Evolutionary conservation across 2,888 invertebrate species (phyloP).

Genomic region (Eremobia ochroleuca): DNA sequence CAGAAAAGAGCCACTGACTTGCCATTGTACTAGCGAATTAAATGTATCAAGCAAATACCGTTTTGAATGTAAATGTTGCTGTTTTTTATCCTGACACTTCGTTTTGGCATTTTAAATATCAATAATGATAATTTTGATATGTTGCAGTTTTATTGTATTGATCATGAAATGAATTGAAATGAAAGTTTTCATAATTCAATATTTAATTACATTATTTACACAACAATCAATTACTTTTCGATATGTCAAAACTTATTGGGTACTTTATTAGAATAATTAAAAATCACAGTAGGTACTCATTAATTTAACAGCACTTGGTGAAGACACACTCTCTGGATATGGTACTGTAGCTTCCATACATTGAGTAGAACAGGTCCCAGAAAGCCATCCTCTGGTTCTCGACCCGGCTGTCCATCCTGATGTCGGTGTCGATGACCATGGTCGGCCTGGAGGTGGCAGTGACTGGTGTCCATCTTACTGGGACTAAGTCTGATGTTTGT

Average conservation of each 20-base stretch:
- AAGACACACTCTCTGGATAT: conserved; percentile 74
- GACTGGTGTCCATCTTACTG: conserved; percentile 80
- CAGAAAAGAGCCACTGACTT: conserved; percentile 70
- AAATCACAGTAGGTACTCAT: conserved; percentile 17
- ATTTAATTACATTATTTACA: conserved; percentile 47
- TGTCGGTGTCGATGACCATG: conserved; percentile 80
- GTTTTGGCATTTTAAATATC: conserved; percentile 43
- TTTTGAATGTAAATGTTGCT: conserved; percentile 20
- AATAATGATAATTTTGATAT: conserved; percentile 12
- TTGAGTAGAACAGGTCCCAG: conserved; percentile 85
- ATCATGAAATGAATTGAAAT: conserved; percentile 1
- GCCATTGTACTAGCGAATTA: conserved; percentile 62
- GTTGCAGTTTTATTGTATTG: conserved; percentile 9
- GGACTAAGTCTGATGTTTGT: conserved; percentile 72
- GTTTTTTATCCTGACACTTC: conserved; percentile 31
- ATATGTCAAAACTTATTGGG: conserved; percentile 9
- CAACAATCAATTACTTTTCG: conserved; percentile 7
- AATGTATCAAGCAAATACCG: conserved; percentile 46
- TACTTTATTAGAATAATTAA: conserved; percentile 24
- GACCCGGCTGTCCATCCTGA: conserved; percentile 77
- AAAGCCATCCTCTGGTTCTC: conserved; percentile 84
- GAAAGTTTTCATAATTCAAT: conserved; percentile 6
- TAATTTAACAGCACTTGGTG: conserved; percentile 53
- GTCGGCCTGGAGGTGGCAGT: conserved; percentile 77
- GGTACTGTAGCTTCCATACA: conserved; percentile 80